Percentiles rank a stretch among this genome's conserved stretches.
Evolutionary conservation across 2,888 invertebrate species (phyloP).

Genomic region (Pherbina coryleti): DNA sequence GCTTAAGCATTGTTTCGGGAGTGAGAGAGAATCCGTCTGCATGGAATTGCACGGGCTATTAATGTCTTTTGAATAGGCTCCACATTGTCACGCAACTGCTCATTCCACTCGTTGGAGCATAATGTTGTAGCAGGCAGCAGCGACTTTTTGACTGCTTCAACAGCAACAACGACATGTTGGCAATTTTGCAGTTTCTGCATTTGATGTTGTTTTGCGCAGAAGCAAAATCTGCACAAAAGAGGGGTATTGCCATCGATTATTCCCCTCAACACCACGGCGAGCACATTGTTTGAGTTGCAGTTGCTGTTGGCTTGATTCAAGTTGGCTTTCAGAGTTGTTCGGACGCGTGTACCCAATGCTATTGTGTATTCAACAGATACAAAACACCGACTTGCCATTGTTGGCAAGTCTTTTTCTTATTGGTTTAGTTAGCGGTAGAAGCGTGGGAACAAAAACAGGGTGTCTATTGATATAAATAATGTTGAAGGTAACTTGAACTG

Average conservation of each 20-base stretch:
- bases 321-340: background rate
- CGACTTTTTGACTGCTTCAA: background rate
- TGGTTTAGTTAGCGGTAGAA: slow-evolving; percentile 3
- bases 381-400: slow-evolving; percentile 8
- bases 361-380: slow-evolving; percentile 24
- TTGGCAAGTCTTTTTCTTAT: slow-evolving; percentile 15
- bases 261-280: background rate
- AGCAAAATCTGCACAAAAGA: slow-evolving; percentile 21
- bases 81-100: background rate
- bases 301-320: background rate
- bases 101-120: background rate
- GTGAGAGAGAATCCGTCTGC: background rate
- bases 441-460: slow-evolving; percentile 1
- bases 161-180: background rate
- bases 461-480: background rate
- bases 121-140: background rate
- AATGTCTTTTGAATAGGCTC: background rate
- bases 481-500: too few relatives aligned
- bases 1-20: background rate
- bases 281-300: slow-evolving; percentile 25
- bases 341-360: background rate
- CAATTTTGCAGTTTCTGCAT: background rate
- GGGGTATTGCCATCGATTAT: background rate
- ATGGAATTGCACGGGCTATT: background rate
- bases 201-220: slow-evolving; percentile 19